Percentiles rank a stretch among this genome's conserved stretches.
These are phyloP conservation scores for Microplitis deprimator DNA, from an alignment of 2,888 invertebrate species.

Conservation along the genomic window DNA sequence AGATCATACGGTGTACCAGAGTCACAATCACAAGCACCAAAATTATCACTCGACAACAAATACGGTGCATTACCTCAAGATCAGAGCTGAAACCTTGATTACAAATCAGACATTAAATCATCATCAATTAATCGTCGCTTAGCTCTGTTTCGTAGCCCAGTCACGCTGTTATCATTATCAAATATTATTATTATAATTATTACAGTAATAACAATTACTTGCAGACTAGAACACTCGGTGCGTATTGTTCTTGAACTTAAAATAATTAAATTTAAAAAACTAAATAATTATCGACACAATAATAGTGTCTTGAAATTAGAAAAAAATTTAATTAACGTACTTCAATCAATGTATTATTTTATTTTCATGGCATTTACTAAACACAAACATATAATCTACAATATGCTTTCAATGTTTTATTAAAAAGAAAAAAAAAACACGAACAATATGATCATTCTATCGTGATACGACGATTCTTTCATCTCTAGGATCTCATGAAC, in stretches of 20 bases:
- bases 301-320: background rate
- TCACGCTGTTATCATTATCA: conserved; percentile 51
- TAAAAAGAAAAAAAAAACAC: too few relatives aligned
- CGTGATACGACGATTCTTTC: background rate
- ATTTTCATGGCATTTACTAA: background rate
- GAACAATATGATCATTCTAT: background rate
- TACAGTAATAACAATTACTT: conserved; percentile 10
- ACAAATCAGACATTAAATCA: conserved; percentile 52
- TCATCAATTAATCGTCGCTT: conserved; percentile 66
- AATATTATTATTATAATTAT: background rate
- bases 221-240: background rate
- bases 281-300: background rate
- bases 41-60: conserved; percentile 77
- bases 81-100: conserved; percentile 71
- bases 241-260: background rate
- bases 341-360: background rate
- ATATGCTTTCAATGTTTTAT: background rate
- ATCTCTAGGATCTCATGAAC: conserved; percentile 2
- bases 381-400: background rate
- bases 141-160: conserved; percentile 68
- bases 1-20: conserved; percentile 72
- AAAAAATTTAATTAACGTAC: background rate
- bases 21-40: conserved; percentile 72
- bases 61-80: conserved; percentile 77
- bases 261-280: background rate